Percentiles rank a stretch among this genome's conserved stretches.
Conservation (phyloP, 2,888 invertebrate species). For the Cremastobaeus sp. region DNA sequence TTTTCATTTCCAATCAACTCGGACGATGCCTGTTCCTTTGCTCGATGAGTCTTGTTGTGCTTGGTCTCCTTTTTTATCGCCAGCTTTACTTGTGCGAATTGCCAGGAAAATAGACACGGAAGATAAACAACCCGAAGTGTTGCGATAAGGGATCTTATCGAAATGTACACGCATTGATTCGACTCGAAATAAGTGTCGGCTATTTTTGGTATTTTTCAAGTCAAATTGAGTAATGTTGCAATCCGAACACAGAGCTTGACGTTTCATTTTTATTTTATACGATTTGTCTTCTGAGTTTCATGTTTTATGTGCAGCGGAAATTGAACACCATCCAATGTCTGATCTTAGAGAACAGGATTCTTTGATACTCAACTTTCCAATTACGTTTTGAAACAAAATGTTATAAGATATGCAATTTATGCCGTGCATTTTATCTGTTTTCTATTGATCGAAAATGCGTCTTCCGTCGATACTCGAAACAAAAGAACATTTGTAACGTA, state of each 20-base stretch:
- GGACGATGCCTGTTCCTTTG: no score
- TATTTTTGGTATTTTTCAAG: no score
- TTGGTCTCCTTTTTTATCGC: no score
- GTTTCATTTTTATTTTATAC: constrained; percentile 2
- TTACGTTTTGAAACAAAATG: constrained; percentile 7
- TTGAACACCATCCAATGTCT: constrained; percentile 16
- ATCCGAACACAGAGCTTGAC: no score
- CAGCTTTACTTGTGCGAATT: no score
- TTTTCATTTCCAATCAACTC: no score
- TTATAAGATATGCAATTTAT: constrained; percentile 3
- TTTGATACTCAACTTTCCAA: constrained; percentile 12
- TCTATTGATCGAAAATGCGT: neutral
- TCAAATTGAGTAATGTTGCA: neutral
- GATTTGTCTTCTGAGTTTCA: constrained; percentile 2
- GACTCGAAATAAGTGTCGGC: no score
- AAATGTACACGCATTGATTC: no score
- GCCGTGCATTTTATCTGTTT: neutral
- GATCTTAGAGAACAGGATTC: constrained; percentile 3
- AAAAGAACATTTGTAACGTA: neutral
- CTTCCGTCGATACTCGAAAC: neutral
- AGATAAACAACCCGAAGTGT: no score
- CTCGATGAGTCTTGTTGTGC: no score
- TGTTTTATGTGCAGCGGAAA: constrained; percentile 4
- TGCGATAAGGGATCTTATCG: no score
- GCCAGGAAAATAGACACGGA: no score